Percentiles rank a stretch among this genome's conserved stretches.
phyloP scores from a whole-genome alignment of 2,113 vertebrate species.

The Helogale parvula region DNA sequence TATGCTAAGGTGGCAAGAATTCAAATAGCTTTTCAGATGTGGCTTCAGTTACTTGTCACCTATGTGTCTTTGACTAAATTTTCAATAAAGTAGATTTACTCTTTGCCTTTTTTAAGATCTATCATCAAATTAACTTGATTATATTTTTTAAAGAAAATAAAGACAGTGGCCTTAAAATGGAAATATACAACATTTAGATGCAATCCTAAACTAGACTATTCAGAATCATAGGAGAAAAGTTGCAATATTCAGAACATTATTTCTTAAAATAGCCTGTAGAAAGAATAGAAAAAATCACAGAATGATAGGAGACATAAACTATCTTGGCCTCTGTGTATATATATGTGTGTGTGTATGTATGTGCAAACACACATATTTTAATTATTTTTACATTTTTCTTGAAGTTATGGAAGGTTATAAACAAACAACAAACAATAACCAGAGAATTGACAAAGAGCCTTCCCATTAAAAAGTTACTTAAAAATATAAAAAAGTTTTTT shows the following conservation, averaged over 20 bases:
- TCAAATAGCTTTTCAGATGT: conserved; percentile 45
- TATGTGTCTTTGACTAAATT: not conserved
- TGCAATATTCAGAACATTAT: not conserved
- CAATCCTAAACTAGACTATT: not conserved
- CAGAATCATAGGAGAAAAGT: not conserved
- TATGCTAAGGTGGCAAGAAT: conserved; percentile 26
- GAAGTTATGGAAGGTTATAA: not conserved
- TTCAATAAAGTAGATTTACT: not conserved
- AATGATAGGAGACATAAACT: not conserved
- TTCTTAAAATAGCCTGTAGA: not conserved
- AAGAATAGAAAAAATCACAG: not conserved
- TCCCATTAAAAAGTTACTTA: not conserved
- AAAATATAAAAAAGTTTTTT: not conserved
- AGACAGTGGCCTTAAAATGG: not conserved
- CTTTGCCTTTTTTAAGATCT: not conserved
- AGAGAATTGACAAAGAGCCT: not conserved
- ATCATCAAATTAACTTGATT: not conserved
- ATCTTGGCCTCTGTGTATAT: accelerated
- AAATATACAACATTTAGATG: not conserved
- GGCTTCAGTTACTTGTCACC: not conserved
- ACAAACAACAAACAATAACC: not conserved
- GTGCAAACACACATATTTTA: not conserved
- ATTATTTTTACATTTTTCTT: not conserved
- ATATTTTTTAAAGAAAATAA: not conserved
- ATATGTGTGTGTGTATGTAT: not conserved